Conservation (phyloP, 2,113 vertebrate genomes). For the Cygnus atratus region DNA sequence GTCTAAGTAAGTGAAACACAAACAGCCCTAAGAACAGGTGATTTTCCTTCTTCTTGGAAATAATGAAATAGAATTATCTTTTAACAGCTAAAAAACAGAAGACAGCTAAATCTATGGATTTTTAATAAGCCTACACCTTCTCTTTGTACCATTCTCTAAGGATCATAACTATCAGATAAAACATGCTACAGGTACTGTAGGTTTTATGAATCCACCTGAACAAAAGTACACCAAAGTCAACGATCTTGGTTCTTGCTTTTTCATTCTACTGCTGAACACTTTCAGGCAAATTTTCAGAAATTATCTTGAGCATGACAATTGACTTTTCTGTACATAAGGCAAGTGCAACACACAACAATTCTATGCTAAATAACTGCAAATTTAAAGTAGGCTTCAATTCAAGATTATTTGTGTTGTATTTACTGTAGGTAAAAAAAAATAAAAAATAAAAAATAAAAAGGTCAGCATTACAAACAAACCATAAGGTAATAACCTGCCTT, state of each 20-base stretch:
- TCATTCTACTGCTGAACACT: background rate
- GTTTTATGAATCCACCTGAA: background rate
- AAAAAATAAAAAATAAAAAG: background rate
- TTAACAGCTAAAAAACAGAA: background rate
- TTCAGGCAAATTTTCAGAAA: background rate
- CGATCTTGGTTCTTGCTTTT: background rate
- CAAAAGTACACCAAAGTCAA: background rate
- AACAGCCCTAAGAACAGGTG: background rate
- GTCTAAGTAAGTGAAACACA: background rate
- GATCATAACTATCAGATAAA: background rate
- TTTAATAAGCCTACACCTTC: background rate
- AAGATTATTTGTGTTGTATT: background rate
- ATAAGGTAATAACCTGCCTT: background rate
- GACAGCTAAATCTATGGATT: background rate
- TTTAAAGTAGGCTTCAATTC: background rate
- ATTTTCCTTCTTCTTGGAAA: background rate
- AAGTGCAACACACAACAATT: fast-evolving
- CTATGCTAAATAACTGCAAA: background rate
- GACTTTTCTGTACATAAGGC: background rate
- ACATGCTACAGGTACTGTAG: background rate
- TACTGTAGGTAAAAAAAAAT: background rate
- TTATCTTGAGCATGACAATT: background rate
- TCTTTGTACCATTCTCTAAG: background rate
- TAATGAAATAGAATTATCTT: background rate
- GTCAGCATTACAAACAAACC: background rate